Conservation (phyloP, 2,797 vertebrate genomes). For the Neosilurus mollespiculum region DNA sequence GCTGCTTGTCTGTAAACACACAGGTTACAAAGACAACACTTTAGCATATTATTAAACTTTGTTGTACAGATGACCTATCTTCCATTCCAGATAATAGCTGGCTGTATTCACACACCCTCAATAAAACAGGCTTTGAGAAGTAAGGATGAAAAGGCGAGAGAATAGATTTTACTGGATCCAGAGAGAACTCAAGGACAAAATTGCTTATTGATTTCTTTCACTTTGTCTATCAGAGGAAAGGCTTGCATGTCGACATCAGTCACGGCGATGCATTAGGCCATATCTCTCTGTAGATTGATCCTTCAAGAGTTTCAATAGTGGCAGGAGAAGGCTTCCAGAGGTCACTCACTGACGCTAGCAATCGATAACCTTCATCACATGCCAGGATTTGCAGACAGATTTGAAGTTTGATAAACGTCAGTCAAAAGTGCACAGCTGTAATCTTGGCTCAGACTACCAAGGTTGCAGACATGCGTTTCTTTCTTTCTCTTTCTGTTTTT, state of each 20-base stretch:
- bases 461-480: conserved; percentile 23
- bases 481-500: neutral
- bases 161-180: conserved; percentile 68
- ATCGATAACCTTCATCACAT: conserved; percentile 62
- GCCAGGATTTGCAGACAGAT: conserved; percentile 55
- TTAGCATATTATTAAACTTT: too few species aligned
- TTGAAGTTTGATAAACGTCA: conserved; percentile 46
- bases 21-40: too few species aligned
- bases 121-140: conserved; percentile 33
- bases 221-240: conserved; percentile 69
- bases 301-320: conserved; percentile 60
- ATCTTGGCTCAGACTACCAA: conserved; percentile 29
- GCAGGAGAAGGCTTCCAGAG: conserved; percentile 60
- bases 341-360: conserved; percentile 56
- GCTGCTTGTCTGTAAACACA: too few species aligned
- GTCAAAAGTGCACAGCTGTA: conserved; percentile 25
- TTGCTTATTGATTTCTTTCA: conserved; percentile 77
- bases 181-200: conserved; percentile 69
- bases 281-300: conserved; percentile 72
- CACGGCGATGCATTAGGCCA: conserved; percentile 58
- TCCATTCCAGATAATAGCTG: too few species aligned
- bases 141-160: conserved; percentile 53
- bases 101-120: conserved; percentile 21
- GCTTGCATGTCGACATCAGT: conserved; percentile 68
- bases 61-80: too few species aligned